Percentiles rank a stretch among this genome's conserved stretches.
Evolutionary conservation across 2,113 vertebrate genomes (phyloP).

Genomic region (Dipodomys ordii): DNA sequence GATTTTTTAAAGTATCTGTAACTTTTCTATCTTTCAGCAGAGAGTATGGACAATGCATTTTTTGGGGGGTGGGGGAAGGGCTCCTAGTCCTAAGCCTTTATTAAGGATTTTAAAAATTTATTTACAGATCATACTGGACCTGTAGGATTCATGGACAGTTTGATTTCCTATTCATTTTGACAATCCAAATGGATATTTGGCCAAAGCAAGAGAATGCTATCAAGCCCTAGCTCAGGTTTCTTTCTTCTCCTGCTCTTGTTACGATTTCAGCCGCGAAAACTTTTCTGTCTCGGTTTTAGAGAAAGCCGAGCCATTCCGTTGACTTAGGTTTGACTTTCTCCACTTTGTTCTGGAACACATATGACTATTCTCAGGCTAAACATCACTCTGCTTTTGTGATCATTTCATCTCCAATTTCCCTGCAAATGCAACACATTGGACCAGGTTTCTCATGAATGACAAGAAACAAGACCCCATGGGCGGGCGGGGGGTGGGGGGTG

Average conservation of each 20-base stretch:
- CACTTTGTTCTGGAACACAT: slow-evolving; percentile 67
- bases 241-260: slow-evolving; percentile 3
- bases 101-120: slow-evolving; percentile 57
- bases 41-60: slow-evolving; percentile 50
- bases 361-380: slow-evolving; percentile 67
- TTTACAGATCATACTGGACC: slow-evolving; percentile 30
- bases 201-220: slow-evolving; percentile 39
- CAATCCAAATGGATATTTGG: slow-evolving; percentile 53
- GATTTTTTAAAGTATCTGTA: slow-evolving; percentile 39
- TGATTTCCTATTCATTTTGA: slow-evolving; percentile 55
- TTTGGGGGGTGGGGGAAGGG: neutral
- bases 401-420: slow-evolving; percentile 58
- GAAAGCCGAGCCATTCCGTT: slow-evolving; percentile 73
- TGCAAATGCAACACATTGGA: slow-evolving; percentile 50
- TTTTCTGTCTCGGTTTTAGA: slow-evolving; percentile 57
- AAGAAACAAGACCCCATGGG: slow-evolving; percentile 50
- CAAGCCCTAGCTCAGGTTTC: slow-evolving; percentile 63
- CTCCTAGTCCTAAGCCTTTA: slow-evolving; percentile 42
- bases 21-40: slow-evolving; percentile 36
- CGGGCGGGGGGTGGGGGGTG: too few species aligned
- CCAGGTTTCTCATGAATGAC: slow-evolving; percentile 65
- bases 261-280: slow-evolving; percentile 62
- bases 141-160: slow-evolving; percentile 16
- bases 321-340: slow-evolving; percentile 66
- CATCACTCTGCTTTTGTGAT: slow-evolving; percentile 29